A percentile compares a stretch with the other conserved stretches of the same genome.
phyloP scores from a whole-genome alignment of 2,797 vertebrate genomes.

The Buceros bicornis region DNA sequence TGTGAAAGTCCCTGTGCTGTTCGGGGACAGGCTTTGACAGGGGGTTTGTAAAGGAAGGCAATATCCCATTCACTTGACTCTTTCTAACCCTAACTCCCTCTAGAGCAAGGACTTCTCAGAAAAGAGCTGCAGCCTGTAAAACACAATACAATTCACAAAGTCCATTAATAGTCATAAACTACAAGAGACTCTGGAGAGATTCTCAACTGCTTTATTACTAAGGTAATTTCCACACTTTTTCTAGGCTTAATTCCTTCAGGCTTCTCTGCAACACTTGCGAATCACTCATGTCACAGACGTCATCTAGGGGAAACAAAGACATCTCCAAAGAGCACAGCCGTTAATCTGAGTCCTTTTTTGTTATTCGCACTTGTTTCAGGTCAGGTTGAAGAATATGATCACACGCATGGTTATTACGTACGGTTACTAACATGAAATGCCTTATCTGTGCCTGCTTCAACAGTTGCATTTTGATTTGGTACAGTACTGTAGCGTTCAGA shows the following conservation, averaged over 20 bases:
- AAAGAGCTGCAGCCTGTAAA: not conserved
- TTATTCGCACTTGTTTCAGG: not conserved
- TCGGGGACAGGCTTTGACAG: not conserved
- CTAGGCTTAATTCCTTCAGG: not conserved
- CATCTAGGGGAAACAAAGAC: not conserved
- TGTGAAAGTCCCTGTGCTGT: not conserved
- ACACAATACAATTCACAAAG: not conserved
- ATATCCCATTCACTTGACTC: not conserved
- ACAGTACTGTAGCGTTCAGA: not conserved
- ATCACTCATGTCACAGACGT: not conserved
- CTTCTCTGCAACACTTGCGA: not conserved
- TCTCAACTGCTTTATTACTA: not conserved
- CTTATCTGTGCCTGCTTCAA: not conserved
- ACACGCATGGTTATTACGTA: not conserved
- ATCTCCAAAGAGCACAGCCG: not conserved
- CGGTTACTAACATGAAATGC: not conserved
- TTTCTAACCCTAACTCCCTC: not conserved
- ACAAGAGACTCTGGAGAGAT: not conserved
- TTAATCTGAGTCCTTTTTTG: not conserved
- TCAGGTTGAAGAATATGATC: not conserved
- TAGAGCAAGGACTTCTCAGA: not conserved
- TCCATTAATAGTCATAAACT: not conserved
- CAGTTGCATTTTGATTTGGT: not conserved
- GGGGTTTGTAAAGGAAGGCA: not conserved
- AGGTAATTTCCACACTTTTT: not conserved